Percentiles rank a stretch among this genome's conserved stretches.
These are phyloP conservation scores for Verasper variegatus DNA, from an alignment of 2,113 vertebrate genomes.

Conservation along the genomic window DNA sequence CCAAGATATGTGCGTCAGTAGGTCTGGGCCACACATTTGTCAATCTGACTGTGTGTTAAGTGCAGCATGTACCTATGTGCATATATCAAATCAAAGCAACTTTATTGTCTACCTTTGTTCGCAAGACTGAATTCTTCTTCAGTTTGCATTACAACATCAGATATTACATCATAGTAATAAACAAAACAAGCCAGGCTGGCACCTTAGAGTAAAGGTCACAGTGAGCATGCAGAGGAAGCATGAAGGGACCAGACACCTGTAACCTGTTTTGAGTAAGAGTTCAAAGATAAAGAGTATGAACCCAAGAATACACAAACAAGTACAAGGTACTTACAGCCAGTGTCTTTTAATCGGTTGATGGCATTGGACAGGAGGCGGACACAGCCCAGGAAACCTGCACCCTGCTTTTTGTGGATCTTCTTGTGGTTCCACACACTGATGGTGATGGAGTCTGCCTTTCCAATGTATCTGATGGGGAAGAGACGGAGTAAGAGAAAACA, in stretches of 20 bases:
- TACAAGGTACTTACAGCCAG: slow-evolving; percentile 90
- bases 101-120: not conserved
- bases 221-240: not conserved
- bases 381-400: slow-evolving; percentile 97
- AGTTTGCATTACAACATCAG: not conserved
- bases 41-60: too few relatives aligned
- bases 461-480: slow-evolving; percentile 88
- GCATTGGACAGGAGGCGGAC: slow-evolving; percentile 97
- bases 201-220: slow-evolving; percentile 12
- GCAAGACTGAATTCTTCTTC: not conserved
- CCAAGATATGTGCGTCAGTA: too few relatives aligned
- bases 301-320: not conserved
- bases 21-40: too few relatives aligned
- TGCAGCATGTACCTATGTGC: slow-evolving; percentile 7
- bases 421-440: slow-evolving; percentile 99
- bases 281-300: not conserved
- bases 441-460: slow-evolving; percentile 97
- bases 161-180: not conserved
- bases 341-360: slow-evolving; percentile 99
- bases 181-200: not conserved
- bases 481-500: not conserved
- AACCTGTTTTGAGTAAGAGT: slow-evolving; percentile 13
- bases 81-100: not conserved
- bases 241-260: not conserved
- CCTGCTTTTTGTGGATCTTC: slow-evolving; percentile 99